These are phyloP conservation scores for Chymomyza caudatula DNA, from an alignment of 2,888 invertebrate genomes.

Conservation along the genomic window DNA sequence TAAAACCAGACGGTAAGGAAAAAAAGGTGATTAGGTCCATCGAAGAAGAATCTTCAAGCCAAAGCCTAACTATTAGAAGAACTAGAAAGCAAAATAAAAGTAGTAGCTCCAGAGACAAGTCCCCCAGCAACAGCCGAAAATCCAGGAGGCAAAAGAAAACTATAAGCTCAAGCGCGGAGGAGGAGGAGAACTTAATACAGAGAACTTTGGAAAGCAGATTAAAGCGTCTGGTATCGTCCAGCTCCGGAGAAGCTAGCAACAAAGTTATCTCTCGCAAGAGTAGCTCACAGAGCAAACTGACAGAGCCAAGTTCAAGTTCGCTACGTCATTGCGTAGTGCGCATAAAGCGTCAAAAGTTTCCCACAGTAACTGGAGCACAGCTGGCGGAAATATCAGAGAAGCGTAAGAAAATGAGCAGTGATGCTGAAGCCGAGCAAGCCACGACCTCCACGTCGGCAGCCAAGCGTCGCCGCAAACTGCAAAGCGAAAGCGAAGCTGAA, in stretches of 20 bases:
- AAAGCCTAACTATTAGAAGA: neutral
- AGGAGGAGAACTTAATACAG: neutral
- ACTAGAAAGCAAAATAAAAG: neutral
- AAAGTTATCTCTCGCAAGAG: neutral
- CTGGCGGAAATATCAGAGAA: neutral
- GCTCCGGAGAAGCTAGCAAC: neutral
- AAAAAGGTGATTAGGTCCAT: neutral
- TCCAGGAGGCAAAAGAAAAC: neutral
- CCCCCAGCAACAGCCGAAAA: neutral
- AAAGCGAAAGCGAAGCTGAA: slow-evolving; percentile 30
- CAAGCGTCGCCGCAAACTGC: slow-evolving; percentile 22
- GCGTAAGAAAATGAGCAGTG: slow-evolving; percentile 50
- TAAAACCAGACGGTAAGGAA: too few relatives aligned
- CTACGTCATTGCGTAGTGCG: slow-evolving; percentile 59
- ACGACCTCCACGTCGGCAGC: slow-evolving; percentile 29
- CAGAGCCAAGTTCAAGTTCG: slow-evolving; percentile 5
- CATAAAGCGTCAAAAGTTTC: slow-evolving; percentile 43
- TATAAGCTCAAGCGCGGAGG: neutral
- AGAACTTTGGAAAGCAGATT: neutral
- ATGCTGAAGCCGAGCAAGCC: slow-evolving; percentile 43
- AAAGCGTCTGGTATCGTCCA: neutral
- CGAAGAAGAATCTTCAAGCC: slow-evolving; percentile 11
- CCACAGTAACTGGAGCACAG: neutral
- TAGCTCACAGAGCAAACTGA: slow-evolving; percentile 24
- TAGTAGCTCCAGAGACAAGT: neutral